Percentiles rank a stretch among this genome's conserved stretches.
Conservation (phyloP, 2,113 vertebrate genomes). For the Zosterops japonicus region DNA sequence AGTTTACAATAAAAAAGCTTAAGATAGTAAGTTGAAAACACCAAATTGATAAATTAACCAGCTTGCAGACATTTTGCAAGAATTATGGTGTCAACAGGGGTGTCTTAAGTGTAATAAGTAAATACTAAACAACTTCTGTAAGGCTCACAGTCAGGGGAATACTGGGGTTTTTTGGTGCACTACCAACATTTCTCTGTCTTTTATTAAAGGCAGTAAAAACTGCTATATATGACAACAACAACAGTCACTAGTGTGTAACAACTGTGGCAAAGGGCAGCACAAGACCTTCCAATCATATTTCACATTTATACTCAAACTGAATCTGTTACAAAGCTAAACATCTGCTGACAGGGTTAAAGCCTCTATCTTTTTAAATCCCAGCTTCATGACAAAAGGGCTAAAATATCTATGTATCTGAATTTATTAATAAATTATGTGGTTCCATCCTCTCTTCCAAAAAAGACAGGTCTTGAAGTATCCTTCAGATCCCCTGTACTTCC, state of each 20-base stretch:
- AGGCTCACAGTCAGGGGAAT: neutral
- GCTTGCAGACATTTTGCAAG: neutral
- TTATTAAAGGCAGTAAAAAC: neutral
- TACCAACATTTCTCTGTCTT: neutral
- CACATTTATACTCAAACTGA: neutral
- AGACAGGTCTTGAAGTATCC: neutral
- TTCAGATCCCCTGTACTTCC: neutral
- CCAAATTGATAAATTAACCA: neutral
- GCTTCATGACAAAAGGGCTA: neutral
- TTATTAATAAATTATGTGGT: neutral
- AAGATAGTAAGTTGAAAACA: constrained; percentile 24
- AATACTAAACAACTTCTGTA: neutral
- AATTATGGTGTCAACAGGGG: neutral
- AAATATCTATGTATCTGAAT: neutral
- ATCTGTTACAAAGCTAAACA: neutral
- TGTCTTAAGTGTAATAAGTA: neutral
- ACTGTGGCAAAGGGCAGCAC: neutral
- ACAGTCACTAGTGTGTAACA: neutral
- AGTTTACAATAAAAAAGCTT: neutral
- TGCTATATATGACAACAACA: neutral
- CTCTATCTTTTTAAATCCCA: neutral
- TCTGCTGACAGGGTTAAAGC: neutral
- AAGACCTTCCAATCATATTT: neutral
- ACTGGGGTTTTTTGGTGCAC: neutral
- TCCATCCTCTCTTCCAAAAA: neutral